phyloP scores from a whole-genome alignment of 2,888 invertebrate genomes.

The Sesia apiformis region DNA sequence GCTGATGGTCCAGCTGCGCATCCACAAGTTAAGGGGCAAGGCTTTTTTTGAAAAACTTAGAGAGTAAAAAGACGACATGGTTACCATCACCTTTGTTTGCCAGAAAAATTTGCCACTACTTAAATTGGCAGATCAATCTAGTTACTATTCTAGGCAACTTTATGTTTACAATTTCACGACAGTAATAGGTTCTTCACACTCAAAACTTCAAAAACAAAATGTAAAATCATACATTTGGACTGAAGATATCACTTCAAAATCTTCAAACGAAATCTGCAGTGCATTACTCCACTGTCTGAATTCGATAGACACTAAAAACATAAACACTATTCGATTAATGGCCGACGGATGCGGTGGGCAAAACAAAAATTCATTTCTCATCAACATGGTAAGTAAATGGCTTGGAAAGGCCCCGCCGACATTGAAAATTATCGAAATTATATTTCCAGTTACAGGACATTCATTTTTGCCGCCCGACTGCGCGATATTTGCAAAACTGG shows the following conservation, averaged over 20 bases:
- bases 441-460: constrained; percentile 15
- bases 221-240: constrained; percentile 16
- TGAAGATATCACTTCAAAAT: constrained; percentile 5
- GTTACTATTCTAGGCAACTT: constrained; percentile 11
- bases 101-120: neutral
- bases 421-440: constrained; percentile 9
- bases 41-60: neutral
- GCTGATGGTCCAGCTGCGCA: neutral
- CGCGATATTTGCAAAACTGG: constrained; percentile 3
- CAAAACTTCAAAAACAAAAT: constrained; percentile 7
- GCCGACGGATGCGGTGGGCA: constrained; percentile 10
- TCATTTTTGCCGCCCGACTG: constrained; percentile 5
- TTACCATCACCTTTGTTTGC: constrained; percentile 6
- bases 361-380: constrained; percentile 19
- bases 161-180: constrained; percentile 24
- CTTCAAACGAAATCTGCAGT: constrained; percentile 15
- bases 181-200: constrained; percentile 16
- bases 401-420: constrained; percentile 3
- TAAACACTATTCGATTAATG: constrained; percentile 3
- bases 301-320: constrained; percentile 3
- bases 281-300: constrained; percentile 11
- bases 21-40: neutral
- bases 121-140: neutral
- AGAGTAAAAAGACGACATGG: neutral
- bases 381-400: constrained; percentile 14